A percentile compares a stretch with the other conserved stretches of the same genome.
Evolutionary conservation across 2,888 invertebrate species (phyloP).

Genomic region (Ceraclea dissimilis): DNA sequence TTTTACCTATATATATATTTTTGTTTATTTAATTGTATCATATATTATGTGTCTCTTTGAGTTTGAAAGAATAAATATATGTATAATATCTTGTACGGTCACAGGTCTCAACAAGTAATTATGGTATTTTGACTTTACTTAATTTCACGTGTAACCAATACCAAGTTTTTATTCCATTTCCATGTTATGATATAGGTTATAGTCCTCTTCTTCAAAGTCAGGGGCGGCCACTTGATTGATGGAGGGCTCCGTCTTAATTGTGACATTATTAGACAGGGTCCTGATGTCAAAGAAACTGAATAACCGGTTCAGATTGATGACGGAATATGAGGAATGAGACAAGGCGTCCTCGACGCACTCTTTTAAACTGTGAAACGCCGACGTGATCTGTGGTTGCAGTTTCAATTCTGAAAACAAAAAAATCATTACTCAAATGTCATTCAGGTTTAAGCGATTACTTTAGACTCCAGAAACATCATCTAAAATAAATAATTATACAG

Average conservation of each 20-base stretch:
- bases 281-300: constrained; percentile 34
- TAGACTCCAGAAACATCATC: no score
- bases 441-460: no score
- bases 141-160: background rate
- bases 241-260: constrained; percentile 12
- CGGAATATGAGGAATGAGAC: constrained; percentile 59
- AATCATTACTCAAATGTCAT: no score
- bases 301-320: constrained; percentile 54
- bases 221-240: constrained; percentile 9
- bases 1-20: no score
- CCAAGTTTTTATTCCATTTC: background rate
- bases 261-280: background rate
- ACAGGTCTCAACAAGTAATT: no score
- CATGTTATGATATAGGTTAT: constrained; percentile 4
- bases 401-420: constrained; percentile 43
- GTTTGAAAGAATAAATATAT: no score
- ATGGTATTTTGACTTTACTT: no score
- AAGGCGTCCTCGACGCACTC: constrained; percentile 62
- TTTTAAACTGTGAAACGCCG: constrained; percentile 55
- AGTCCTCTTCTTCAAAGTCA: constrained; percentile 20
- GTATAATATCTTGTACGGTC: no score
- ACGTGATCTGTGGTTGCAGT: constrained; percentile 42
- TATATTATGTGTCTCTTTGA: no score
- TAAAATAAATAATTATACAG: no score
- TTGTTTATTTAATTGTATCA: no score